Base-by-base conservation (phyloP, 2,797 vertebrate species). In the Euphonia xanthogaster region DNA sequence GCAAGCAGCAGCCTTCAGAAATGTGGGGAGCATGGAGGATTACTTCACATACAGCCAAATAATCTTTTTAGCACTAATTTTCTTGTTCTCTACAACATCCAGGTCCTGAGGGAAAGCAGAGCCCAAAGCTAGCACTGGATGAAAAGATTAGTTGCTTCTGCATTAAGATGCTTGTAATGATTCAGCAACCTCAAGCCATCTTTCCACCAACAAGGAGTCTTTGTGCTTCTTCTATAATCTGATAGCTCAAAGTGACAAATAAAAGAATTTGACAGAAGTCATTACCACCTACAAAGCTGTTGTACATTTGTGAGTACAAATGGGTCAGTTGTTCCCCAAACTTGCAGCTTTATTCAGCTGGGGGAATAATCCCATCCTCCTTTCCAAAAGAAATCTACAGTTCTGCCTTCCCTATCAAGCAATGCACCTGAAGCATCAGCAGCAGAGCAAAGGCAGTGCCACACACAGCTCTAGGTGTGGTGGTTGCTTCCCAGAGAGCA, bases 91-190 rank as follows among this genome's bases (percentile, higher is more conserved):
- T 92, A 83, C 88, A 87, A 88, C 66, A 94, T 84, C 47, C 76
- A 82, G 44, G 84, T 92, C 91, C 81, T 78, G 39, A 74, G 88
- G 95, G 94, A 94, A 92, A 92, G 68, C 88, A 77, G 68, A 93
- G 85, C 78, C 90, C 84, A 88, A 82, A 93, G 89, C 70, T 44
- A 93, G 85, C 44, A 86, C 57, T 62, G 76, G 94, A 94, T 92
- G 93, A 95, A 96, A 95, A 96, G 82, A 94, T 96, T 67, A 96
- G 79, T 57, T 91, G 33, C 70, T 88, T 88, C 70, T 91, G 88
- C 80, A 94, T 94, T 93, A 85, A 88, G 89, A 93, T 85, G 67
- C 91, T 84, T 80, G 82, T 86, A 96, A 95, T 96, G 93, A 97
- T 87, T 94, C 92, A 95, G 93, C 90, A 94, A 92, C 78, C 93